Base-by-base conservation (phyloP, 2,888 invertebrate genomes). In the Teinopalpus imperialis region DNA sequence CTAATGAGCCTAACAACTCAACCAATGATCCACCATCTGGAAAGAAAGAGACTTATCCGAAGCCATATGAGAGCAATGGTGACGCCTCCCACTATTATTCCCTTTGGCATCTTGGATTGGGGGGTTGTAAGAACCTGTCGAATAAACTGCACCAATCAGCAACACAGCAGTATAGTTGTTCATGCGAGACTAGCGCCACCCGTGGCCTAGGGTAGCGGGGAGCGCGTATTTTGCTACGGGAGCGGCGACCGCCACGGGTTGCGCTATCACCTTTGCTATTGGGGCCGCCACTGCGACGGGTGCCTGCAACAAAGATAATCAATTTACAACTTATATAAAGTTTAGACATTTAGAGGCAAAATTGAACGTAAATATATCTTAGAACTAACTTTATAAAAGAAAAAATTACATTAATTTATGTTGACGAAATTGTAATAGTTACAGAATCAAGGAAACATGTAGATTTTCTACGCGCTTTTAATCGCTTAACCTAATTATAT, bases 181-280 rank as follows among this genome's bases (percentile, higher is more conserved):
- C 41, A 40, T 43, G 43, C 18, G 29, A 51, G 51, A 52, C 51
- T 85, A 86, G 50, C 81, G 79, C 86, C 86, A 86, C 8, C 83
- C 81, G 73, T 83, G 75, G 34, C 72, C 82, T 42, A 81, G 57
- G 41, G 61, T 62, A 30, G 72, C 64, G 45, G 66, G 54, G 13
- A 61, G 49, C 26, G 69, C 59, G 48, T 71, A 66, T 46, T 71
- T 62, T 27, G 80, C 80, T 14, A 76, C 73, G 1, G 82, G 80
- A 0, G 81, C 77, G 1, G 80, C 75, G 10, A 74, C 70, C 0
- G 82, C 79, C 4, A 81, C 68, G 6, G 68, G 81, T 36, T 81
- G 81, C 1, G 81, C 82, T 2, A 54, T 9, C 5, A 71, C 60
- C 47, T 66, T 61, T 9, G 77, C 72, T 5, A 73, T 56, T 8